phyloP scores from a whole-genome alignment of 2,888 invertebrate species.

The Eupithecia inturbata region DNA sequence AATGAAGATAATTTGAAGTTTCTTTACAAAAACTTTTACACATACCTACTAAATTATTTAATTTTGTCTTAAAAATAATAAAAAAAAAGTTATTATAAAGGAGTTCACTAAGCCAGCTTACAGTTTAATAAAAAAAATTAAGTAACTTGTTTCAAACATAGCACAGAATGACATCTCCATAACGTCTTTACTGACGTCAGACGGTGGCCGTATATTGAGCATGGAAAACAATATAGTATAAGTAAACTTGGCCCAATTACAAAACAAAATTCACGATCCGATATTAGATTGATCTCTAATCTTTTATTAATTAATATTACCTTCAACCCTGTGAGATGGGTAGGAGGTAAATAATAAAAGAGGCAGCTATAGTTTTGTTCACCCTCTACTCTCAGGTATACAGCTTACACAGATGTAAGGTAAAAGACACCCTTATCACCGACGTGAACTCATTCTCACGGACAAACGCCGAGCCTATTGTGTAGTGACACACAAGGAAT shows the following conservation, averaged over 20 bases:
- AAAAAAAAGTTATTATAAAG: too few species aligned
- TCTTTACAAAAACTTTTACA: not conserved
- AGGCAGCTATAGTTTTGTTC: constrained; percentile 1
- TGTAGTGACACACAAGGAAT: constrained; percentile 42
- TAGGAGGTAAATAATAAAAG: not conserved
- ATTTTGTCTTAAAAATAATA: too few species aligned
- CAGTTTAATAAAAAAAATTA: too few species aligned
- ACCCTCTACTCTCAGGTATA: constrained; percentile 10
- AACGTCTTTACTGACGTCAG: not conserved
- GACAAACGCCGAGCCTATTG: constrained; percentile 42
- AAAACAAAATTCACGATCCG: not conserved
- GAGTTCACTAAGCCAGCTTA: too few species aligned
- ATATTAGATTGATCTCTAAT: too few species aligned
- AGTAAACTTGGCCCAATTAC: not conserved
- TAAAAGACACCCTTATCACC: constrained; percentile 41
- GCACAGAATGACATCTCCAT: too few species aligned
- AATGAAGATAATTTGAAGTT: too few species aligned
- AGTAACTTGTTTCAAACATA: too few species aligned
- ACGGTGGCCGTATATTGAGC: not conserved
- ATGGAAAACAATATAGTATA: too few species aligned
- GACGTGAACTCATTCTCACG: constrained; percentile 38
- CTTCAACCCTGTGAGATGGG: constrained; percentile 3
- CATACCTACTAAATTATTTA: not conserved
- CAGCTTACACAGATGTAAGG: constrained; percentile 18
- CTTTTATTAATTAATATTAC: constrained; percentile 4